Evolutionary conservation across 2,113 vertebrate species (phyloP).

Genomic region (Pomatostomus ruficeps): DNA sequence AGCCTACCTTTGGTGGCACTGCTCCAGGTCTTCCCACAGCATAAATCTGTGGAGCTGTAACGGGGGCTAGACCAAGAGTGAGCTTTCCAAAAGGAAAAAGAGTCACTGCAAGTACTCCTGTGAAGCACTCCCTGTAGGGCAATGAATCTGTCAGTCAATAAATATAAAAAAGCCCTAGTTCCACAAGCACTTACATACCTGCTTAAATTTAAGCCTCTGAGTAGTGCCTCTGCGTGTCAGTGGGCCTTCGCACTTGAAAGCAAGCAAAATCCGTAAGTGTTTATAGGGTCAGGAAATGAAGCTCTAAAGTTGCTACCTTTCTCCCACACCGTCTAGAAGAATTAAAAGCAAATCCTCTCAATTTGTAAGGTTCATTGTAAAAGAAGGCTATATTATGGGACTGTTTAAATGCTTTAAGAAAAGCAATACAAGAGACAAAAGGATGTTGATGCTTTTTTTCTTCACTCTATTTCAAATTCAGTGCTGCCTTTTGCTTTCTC

Average conservation of each 20-base stretch:
- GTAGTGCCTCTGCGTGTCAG: not conserved
- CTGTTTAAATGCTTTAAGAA: not conserved
- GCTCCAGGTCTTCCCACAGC: not conserved
- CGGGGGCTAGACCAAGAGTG: not conserved
- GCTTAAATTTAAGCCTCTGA: constrained; percentile 1
- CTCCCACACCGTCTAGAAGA: not conserved
- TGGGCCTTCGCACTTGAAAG: not conserved
- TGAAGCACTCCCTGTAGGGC: not conserved
- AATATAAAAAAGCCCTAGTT: not conserved
- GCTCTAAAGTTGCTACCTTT: not conserved
- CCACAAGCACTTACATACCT: not conserved
- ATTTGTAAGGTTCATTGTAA: not conserved
- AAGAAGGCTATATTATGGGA: not conserved
- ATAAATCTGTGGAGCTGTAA: not conserved
- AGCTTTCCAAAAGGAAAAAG: not conserved
- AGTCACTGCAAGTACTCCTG: not conserved
- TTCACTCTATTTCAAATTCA: not conserved
- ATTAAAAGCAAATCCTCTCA: not conserved
- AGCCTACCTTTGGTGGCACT: not conserved
- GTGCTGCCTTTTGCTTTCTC: not conserved
- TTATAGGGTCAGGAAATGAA: not conserved
- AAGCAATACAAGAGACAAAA: not conserved
- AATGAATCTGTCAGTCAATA: not conserved
- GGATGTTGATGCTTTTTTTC: not conserved
- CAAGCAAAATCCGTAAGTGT: not conserved